A percentile compares a stretch with the other conserved stretches of the same genome.
Conservation (phyloP, 2,113 vertebrate species). For the Balaenoptera acutorostrata region DNA sequence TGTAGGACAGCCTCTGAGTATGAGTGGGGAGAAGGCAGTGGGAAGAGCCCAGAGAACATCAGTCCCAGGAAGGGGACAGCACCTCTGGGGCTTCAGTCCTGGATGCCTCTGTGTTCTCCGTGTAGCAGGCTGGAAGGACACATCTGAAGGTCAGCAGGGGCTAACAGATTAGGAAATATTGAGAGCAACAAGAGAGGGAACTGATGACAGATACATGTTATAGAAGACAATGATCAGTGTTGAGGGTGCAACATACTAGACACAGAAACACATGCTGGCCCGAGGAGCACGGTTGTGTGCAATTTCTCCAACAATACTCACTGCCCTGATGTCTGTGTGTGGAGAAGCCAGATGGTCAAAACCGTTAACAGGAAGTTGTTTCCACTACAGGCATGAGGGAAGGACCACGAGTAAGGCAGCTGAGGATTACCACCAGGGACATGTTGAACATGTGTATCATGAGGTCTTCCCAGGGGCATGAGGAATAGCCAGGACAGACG, state of each 20-base stretch:
- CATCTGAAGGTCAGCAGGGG: neutral
- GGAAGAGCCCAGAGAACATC: neutral
- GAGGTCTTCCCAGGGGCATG: no score
- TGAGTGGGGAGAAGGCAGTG: accelerated
- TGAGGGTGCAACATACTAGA: neutral
- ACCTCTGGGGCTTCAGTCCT: neutral
- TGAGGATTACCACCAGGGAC: neutral
- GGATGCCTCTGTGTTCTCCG: neutral
- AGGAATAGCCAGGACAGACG: neutral
- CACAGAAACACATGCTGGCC: neutral
- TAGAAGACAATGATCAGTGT: neutral
- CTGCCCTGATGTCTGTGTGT: no score
- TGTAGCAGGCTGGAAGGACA: neutral
- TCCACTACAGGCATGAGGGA: neutral
- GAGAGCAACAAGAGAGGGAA: neutral
- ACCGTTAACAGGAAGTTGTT: neutral
- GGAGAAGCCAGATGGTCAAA: neutral
- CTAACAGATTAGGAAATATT: accelerated
- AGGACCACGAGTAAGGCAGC: no score
- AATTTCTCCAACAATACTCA: neutral
- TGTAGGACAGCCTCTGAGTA: neutral
- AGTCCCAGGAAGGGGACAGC: neutral
- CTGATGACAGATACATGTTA: accelerated
- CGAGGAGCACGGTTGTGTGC: accelerated
- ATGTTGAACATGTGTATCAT: accelerated